Base-by-base conservation (phyloP, 2,888 invertebrate genomes). In the Pheosia tremula region DNA sequence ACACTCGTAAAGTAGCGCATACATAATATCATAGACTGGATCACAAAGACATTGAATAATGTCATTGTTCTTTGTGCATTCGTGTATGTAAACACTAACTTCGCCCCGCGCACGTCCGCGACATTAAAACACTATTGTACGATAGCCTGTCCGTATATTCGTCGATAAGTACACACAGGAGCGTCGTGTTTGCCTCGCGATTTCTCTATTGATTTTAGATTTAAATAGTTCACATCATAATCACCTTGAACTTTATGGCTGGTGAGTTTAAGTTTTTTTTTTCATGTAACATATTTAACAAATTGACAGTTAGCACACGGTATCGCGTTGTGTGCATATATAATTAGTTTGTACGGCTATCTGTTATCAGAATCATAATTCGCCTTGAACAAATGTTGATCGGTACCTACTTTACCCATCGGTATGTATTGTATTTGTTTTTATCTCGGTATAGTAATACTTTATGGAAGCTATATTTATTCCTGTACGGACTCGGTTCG, bases 191-290 rank as follows among this genome's bases (percentile, higher is more conserved):
- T 76, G 80, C 83, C 79, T 83, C 79, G 86, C 85, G 85, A 88
- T 91, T 88, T 89, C 88, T 86, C 77, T 89, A 91, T 92, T 86
- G 91, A 92, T 91, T 91, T 86, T 86, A 83, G 78, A 85, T 84
- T 87, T 79, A 81, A 83, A 84, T 85, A 81, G 80, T 80, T 75
- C 78, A 76, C 73, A 68, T 69, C 70, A 75, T 74, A 78, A 69
- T 75, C 75, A 86, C 90, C 89, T 92, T 91, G 89, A 90, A 88
- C 86, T 88, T 83, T 82, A 92, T 92, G 92, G 88, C 92, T 80
- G 92, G 92, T 93, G 80, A 93, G 92, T 64, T 58, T 24, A 24
- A 24, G 24, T 63, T 64, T 13, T 45, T 61, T 64, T 66, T 68
- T 66, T 58, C 56, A 66, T 24, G 13, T 62, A 70, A 62, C 76